A percentile compares a stretch with the other conserved stretches of the same genome.
These are phyloP conservation scores for Molossus molossus DNA, from an alignment of 2,797 vertebrate genomes.

Conservation along the genomic window DNA sequence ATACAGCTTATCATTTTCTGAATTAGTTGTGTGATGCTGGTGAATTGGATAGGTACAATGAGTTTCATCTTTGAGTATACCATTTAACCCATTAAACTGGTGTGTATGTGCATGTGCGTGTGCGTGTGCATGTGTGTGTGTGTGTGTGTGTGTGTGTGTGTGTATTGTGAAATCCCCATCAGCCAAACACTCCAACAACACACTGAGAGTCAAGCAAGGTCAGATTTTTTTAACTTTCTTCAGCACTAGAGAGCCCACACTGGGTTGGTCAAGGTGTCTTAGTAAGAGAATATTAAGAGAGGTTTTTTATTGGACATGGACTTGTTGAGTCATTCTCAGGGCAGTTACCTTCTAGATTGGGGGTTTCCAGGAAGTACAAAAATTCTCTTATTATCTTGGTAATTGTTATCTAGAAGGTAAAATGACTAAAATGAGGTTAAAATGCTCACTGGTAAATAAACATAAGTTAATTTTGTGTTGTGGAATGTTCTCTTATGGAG, in stretches of 20 bases:
- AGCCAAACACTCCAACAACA: not conserved
- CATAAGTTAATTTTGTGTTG: slow-evolving; percentile 41
- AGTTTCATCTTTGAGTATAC: not conserved
- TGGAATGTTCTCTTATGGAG: not conserved
- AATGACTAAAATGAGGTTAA: slow-evolving; percentile 17
- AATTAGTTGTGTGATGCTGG: not conserved
- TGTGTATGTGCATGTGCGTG: not conserved
- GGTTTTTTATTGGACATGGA: not conserved
- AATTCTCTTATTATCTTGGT: not conserved
- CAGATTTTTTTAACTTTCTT: not conserved
- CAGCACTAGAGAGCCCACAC: not conserved
- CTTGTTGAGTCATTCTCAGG: not conserved
- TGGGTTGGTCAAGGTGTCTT: not conserved
- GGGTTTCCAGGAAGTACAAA: not conserved
- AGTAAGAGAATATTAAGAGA: not conserved
- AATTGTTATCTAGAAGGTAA: slow-evolving; percentile 8
- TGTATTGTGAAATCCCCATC: not conserved
- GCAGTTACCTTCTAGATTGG: not conserved
- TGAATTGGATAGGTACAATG: not conserved
- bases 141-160: not conserved
- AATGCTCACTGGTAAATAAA: slow-evolving; percentile 6
- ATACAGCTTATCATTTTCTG: not conserved
- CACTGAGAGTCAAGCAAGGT: not conserved
- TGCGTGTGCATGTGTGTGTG: no score
- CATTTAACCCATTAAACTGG: slow-evolving; percentile 6